phyloP scores from a whole-genome alignment of 2,797 vertebrate species.

The Trachurus trachurus region DNA sequence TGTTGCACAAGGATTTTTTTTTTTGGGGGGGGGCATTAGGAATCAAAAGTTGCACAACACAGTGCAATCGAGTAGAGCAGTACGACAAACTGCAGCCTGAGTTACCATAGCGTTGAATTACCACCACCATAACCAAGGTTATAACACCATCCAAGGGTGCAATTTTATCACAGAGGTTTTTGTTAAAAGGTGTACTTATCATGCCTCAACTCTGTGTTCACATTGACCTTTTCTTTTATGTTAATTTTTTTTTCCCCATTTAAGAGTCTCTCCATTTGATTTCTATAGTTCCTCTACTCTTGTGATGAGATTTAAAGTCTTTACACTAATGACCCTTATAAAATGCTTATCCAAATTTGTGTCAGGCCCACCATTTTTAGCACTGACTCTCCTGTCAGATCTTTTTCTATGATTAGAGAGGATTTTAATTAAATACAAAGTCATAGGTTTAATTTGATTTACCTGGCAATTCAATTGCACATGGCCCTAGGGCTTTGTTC shows the following conservation, averaged over 20 bases:
- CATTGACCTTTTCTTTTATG: not conserved
- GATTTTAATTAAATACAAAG: conserved; percentile 15
- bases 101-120: not conserved
- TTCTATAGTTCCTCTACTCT: not conserved
- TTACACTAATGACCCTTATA: not conserved
- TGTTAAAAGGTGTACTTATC: not conserved
- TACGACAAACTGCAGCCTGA: not conserved
- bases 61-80: not conserved
- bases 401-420: not conserved
- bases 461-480: conserved; percentile 4
- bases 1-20: conserved; percentile 32
- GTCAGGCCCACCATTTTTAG: not conserved
- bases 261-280: not conserved
- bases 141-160: not conserved
- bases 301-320: not conserved
- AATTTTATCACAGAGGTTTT: not conserved
- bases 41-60: not conserved
- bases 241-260: not conserved
- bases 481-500: not conserved
- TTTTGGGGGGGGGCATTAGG: not conserved
- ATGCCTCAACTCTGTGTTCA: not conserved
- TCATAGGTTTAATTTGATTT: conserved; percentile 30
- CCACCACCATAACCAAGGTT: not conserved
- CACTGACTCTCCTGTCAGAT: not conserved
- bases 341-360: not conserved